Evolutionary conservation across 2,113 vertebrate genomes (phyloP).

Genomic region (Ceratotherium simum): DNA sequence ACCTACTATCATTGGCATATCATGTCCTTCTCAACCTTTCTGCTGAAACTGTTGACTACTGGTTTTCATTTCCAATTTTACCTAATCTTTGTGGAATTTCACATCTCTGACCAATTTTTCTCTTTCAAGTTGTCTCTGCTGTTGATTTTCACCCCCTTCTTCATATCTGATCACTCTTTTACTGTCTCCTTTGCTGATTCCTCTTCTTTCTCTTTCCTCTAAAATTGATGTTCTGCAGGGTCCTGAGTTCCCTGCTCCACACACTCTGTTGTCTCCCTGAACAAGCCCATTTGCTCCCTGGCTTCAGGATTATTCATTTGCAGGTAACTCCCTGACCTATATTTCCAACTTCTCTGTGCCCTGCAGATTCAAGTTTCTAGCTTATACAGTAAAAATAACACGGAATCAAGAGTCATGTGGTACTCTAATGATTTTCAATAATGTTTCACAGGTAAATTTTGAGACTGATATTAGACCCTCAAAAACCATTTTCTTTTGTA

Average conservation of each 20-base stretch:
- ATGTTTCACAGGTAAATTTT: not conserved
- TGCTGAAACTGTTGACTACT: not conserved
- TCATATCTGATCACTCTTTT: not conserved
- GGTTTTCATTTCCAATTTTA: slow-evolving; percentile 40
- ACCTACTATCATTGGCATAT: not conserved
- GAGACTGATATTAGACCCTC: not conserved
- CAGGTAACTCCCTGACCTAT: not conserved
- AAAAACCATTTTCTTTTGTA: slow-evolving; percentile 5
- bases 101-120: not conserved
- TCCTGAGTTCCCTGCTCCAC: not conserved
- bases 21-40: not conserved
- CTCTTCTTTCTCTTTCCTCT: not conserved
- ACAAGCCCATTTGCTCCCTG: not conserved
- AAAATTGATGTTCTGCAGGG: not conserved
- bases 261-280: not conserved
- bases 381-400: not conserved
- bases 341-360: not conserved
- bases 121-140: not conserved
- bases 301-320: not conserved
- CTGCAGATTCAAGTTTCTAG: not conserved
- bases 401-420: not conserved
- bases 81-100: slow-evolving; percentile 4
- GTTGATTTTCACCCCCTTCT: not conserved
- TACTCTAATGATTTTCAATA: not conserved
- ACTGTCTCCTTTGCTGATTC: not conserved